These are phyloP conservation scores for Pediacus dermestoides DNA, from an alignment of 2,888 invertebrate genomes.

Conservation along the genomic window DNA sequence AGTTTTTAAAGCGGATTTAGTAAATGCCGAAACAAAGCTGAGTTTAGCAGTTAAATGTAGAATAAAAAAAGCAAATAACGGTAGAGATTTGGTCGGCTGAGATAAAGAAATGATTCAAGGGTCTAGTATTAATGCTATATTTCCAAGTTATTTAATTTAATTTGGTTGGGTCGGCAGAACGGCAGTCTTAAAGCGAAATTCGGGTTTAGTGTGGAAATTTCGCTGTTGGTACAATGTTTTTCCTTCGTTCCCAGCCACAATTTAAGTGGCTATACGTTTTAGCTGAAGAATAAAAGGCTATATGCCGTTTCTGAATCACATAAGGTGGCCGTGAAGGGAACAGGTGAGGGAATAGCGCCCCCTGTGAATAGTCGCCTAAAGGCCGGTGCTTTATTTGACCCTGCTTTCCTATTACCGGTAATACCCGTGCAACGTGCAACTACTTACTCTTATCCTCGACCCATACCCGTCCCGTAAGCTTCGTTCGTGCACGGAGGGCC, in stretches of 20 bases:
- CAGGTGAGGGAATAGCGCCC: constrained; percentile 9
- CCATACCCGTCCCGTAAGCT: constrained; percentile 5
- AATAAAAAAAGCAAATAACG: too few relatives aligned
- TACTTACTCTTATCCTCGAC: constrained; percentile 7
- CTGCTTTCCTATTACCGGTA: constrained; percentile 8
- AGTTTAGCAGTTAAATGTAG: too few relatives aligned
- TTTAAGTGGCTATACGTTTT: constrained; percentile 6
- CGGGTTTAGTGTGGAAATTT: constrained; percentile 4
- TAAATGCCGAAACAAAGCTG: too few relatives aligned
- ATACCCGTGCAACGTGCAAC: constrained; percentile 9
- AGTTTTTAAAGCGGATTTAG: too few relatives aligned
- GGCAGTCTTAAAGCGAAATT: constrained; percentile 2
- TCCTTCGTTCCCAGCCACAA: not conserved
- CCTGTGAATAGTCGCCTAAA: constrained; percentile 9
- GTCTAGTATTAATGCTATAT: too few relatives aligned
- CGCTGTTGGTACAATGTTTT: constrained; percentile 2
- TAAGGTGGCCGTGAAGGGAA: constrained; percentile 6
- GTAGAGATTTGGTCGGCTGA: too few relatives aligned
- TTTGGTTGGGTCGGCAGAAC: too few relatives aligned
- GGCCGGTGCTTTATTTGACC: constrained; percentile 9
- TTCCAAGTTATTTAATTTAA: too few relatives aligned
- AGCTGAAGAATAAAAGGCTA: constrained; percentile 5
- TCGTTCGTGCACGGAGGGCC: not conserved
- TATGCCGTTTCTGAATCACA: constrained; percentile 4
- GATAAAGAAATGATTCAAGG: too few relatives aligned